Conservation (phyloP, 2,113 vertebrate genomes). For the Plotosus lineatus region DNA sequence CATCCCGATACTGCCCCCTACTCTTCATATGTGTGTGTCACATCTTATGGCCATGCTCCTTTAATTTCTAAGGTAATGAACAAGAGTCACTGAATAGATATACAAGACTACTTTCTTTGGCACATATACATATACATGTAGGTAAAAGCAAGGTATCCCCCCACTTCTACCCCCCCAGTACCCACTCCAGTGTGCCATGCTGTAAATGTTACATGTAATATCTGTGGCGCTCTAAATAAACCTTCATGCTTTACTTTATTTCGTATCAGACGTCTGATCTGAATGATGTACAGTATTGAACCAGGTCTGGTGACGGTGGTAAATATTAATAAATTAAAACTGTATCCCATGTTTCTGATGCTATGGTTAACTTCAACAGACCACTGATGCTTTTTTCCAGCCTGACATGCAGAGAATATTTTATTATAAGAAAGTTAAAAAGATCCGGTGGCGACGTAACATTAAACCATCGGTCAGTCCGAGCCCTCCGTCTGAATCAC, state of each 20-base stretch:
- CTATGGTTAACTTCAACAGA: neutral
- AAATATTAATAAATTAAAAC: conserved; percentile 51
- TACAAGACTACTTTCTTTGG: too few species aligned
- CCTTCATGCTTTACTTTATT: conserved; percentile 6
- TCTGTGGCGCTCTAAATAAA: conserved; percentile 51
- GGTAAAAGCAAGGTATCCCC: too few species aligned
- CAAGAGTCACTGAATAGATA: too few species aligned
- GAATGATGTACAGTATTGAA: conserved; percentile 37
- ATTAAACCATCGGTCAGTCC: too few species aligned
- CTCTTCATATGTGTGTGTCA: too few species aligned
- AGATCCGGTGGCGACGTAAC: neutral
- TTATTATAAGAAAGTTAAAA: neutral
- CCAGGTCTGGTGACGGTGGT: conserved; percentile 45
- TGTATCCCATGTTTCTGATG: neutral
- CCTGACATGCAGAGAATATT: neutral
- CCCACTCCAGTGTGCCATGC: conserved; percentile 38
- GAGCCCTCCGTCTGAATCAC: too few species aligned
- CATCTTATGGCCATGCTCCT: too few species aligned
- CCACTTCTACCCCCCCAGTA: too few species aligned
- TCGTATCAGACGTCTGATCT: neutral
- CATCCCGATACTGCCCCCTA: too few species aligned
- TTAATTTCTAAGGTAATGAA: too few species aligned
- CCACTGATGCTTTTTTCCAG: neutral
- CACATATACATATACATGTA: too few species aligned
- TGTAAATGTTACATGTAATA: conserved; percentile 41